phyloP scores from a whole-genome alignment of 1,140 invertebrate species.

The Anadara kagoshimensis region DNA sequence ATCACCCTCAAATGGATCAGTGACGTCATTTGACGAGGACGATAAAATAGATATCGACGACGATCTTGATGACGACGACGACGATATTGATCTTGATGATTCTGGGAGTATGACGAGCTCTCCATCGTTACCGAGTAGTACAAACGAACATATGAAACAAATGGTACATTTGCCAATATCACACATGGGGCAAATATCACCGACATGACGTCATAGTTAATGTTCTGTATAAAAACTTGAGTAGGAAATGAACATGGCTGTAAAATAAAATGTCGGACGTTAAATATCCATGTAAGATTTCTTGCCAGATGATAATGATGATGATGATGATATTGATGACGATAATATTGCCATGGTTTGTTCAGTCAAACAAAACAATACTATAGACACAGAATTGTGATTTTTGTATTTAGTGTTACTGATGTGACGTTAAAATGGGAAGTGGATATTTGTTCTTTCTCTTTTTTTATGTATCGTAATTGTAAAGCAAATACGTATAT shows the following conservation, averaged over 20 bases:
- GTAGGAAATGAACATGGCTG: slow-evolving; percentile 6
- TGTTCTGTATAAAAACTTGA: slow-evolving; percentile 2
- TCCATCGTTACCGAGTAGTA: slow-evolving; percentile 17
- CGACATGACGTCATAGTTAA: slow-evolving; percentile 5
- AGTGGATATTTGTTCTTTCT: no score
- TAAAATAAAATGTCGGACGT: slow-evolving; percentile 10
- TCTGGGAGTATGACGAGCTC: slow-evolving; percentile 42
- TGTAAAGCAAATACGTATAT: no score
- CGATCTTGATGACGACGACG: slow-evolving; percentile 41
- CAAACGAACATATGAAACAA: slow-evolving; percentile 12
- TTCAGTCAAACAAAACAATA: no score
- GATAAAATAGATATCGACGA: slow-evolving; percentile 43
- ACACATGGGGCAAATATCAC: not conserved
- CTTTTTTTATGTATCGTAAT: no score
- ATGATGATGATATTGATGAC: no score
- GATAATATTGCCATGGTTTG: no score
- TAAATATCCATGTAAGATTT: not conserved
- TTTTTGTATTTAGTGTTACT: no score
- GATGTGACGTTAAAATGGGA: no score
- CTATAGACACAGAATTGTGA: no score
- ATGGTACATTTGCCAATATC: slow-evolving; percentile 18
- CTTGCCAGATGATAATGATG: not conserved
- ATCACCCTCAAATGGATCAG: slow-evolving; percentile 32
- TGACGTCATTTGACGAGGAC: slow-evolving; percentile 40
- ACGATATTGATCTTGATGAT: slow-evolving; percentile 39